These are phyloP conservation scores for Natator depressus DNA, from an alignment of 2,113 vertebrate species.

Conservation along the genomic window DNA sequence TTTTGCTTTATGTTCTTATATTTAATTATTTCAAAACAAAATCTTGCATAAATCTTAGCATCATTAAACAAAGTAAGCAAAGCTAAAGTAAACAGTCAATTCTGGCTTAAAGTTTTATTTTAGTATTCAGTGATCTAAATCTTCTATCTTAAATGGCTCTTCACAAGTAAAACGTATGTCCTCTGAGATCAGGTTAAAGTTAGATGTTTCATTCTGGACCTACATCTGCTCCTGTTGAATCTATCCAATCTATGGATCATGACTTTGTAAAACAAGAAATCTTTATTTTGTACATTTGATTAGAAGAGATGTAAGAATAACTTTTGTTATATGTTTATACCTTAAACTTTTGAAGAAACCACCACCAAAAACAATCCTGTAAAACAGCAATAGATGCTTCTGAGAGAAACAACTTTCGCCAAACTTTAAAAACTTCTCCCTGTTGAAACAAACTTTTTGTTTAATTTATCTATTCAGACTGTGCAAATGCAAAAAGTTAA, in stretches of 20 bases:
- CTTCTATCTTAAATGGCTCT: background rate
- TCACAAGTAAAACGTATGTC: background rate
- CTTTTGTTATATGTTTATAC: slow-evolving; percentile 19
- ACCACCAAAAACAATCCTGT: slow-evolving; percentile 77
- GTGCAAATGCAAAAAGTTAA: background rate
- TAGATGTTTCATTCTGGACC: background rate
- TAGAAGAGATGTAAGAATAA: background rate
- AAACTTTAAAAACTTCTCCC: slow-evolving; percentile 50
- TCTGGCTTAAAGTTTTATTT: background rate
- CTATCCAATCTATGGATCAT: background rate
- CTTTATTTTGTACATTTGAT: background rate
- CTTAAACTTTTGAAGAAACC: slow-evolving; percentile 74
- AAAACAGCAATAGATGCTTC: slow-evolving; percentile 68
- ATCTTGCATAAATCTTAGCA: background rate
- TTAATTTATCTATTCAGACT: background rate
- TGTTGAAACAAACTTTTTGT: slow-evolving; percentile 7
- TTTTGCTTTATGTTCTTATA: slow-evolving; percentile 23
- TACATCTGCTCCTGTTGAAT: background rate
- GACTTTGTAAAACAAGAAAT: background rate
- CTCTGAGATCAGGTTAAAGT: background rate
- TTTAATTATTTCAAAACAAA: slow-evolving; percentile 21
- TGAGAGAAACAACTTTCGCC: slow-evolving; percentile 71
- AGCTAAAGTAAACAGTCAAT: background rate
- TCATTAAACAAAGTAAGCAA: slow-evolving; percentile 3
- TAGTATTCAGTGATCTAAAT: background rate